A percentile compares a stretch with the other conserved stretches of the same genome.
phyloP scores from a whole-genome alignment of 2,113 vertebrate species.

The Sylvicapra grimmia region DNA sequence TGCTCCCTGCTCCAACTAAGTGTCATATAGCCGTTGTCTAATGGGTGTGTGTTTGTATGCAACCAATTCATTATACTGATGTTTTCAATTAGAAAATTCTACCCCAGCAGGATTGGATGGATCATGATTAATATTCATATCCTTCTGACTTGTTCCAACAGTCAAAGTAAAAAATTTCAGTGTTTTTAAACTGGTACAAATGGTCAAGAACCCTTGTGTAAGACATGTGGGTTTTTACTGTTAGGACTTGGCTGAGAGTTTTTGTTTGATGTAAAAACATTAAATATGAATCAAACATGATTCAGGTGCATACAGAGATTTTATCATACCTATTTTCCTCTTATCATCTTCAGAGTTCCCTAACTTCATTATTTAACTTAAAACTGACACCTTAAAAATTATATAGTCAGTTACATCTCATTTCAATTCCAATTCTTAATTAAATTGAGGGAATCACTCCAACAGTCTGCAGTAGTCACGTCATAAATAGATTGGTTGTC shows the following conservation, averaged over 20 bases:
- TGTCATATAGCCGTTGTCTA: not conserved
- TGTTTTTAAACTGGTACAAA: not conserved
- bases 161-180: not conserved
- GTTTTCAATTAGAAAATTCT: not conserved
- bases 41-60: not conserved
- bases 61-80: not conserved
- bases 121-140: not conserved
- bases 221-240: not conserved
- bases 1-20: not conserved
- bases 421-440: not conserved
- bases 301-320: not conserved
- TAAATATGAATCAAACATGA: conserved; percentile 4
- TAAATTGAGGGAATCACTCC: not conserved
- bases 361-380: conserved; percentile 10
- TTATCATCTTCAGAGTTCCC: not conserved
- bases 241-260: not conserved
- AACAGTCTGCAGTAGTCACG: not conserved
- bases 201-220: not conserved
- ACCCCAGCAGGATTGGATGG: not conserved
- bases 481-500: not conserved
- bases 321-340: not conserved
- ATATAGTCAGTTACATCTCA: not conserved
- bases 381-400: conserved; percentile 5
- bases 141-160: not conserved
- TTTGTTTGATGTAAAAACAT: not conserved